phyloP scores from a whole-genome alignment of 2,888 invertebrate species.

The Caenorhabditis wallacei region DNA sequence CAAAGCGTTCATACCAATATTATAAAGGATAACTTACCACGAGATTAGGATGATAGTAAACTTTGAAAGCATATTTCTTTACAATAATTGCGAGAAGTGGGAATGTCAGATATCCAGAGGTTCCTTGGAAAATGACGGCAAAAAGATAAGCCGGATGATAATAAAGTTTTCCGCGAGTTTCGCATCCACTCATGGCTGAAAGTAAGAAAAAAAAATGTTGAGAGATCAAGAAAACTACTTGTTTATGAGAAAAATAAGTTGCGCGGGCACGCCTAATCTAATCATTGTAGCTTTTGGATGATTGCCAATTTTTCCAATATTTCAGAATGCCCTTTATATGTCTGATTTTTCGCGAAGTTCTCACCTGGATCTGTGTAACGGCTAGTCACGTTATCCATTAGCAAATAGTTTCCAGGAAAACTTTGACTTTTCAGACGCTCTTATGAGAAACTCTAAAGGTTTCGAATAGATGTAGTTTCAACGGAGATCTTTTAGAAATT shows the following conservation, averaged over 20 bases:
- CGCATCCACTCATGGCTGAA: conserved; percentile 57
- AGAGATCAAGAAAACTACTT: background rate
- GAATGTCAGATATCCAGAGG: conserved; percentile 48
- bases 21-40: conserved; percentile 26
- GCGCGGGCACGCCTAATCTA: background rate
- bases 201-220: no score
- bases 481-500: no score
- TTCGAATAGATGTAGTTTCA: background rate
- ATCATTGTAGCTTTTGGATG: conserved; percentile 11
- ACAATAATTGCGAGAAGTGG: conserved; percentile 37
- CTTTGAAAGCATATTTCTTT: conserved; percentile 52
- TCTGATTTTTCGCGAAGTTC: conserved; percentile 1
- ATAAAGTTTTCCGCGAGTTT: conserved; percentile 44
- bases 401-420: background rate
- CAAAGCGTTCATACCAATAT: background rate
- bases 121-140: conserved; percentile 41
- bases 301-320: background rate
- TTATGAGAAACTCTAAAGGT: background rate
- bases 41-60: conserved; percentile 59
- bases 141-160: conserved; percentile 43
- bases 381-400: conserved; percentile 51
- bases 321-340: background rate
- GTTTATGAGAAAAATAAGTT: background rate
- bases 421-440: background rate
- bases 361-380: conserved; percentile 57